Conservation (phyloP, 2,113 vertebrate genomes). For the Eulemur rufifrons region DNA sequence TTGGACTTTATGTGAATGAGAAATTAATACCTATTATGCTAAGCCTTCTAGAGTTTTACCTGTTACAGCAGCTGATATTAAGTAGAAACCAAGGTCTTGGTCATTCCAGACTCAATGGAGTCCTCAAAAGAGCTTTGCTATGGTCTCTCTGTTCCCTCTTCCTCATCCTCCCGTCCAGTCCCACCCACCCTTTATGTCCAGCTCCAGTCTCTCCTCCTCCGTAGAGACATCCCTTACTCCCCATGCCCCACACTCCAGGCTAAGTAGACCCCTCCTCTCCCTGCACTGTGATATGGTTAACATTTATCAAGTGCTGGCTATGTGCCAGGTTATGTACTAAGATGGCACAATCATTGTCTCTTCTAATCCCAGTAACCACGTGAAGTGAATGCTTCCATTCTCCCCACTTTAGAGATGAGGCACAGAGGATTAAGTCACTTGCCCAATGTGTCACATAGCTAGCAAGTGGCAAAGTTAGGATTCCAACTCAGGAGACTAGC, state of each 20-base stretch:
- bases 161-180: not conserved
- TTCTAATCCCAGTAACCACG: not conserved
- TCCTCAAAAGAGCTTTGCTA: not conserved
- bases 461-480: not conserved
- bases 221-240: not conserved
- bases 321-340: not conserved
- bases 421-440: not conserved
- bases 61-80: not conserved
- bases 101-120: not conserved
- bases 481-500: not conserved
- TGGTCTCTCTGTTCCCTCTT: not conserved
- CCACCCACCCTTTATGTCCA: not conserved
- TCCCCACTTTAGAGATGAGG: not conserved
- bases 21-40: not conserved
- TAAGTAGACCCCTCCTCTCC: not conserved
- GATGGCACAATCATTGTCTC: not conserved
- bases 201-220: not conserved
- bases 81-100: not conserved
- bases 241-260: not conserved
- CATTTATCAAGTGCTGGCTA: not conserved
- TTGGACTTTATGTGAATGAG: not conserved
- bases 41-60: conserved; percentile 10
- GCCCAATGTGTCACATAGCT: not conserved
- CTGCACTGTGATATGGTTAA: not conserved
- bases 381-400: not conserved